Percentiles rank a stretch among this genome's conserved stretches.
Evolutionary conservation across 2,888 invertebrate genomes (phyloP).

Genomic region (Molorchus minor): DNA sequence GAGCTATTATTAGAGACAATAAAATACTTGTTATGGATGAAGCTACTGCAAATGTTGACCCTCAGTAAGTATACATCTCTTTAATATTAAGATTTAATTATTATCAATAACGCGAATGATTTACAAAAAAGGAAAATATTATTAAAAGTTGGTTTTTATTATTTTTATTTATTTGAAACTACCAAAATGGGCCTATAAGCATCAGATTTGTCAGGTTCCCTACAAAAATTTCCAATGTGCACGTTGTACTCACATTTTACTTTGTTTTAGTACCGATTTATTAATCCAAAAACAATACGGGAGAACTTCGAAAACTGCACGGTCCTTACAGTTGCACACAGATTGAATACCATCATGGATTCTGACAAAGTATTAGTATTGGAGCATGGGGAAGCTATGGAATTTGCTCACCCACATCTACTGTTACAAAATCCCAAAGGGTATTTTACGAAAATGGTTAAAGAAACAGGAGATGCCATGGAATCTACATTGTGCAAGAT

Average conservation of each 20-base stretch:
- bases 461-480: conserved; percentile 53
- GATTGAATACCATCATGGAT: too few relatives aligned
- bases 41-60: conserved; percentile 90
- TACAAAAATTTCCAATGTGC: too few relatives aligned
- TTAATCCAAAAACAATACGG: conserved; percentile 79
- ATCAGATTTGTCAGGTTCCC: too few relatives aligned
- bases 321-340: conserved; percentile 83
- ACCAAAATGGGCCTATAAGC: too few relatives aligned
- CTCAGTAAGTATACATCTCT: conserved; percentile 3
- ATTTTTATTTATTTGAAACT: conserved; percentile 11
- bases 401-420: conserved; percentile 65
- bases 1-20: conserved; percentile 82
- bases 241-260: too few relatives aligned
- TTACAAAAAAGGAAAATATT: neutral
- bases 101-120: too few relatives aligned
- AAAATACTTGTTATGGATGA: conserved; percentile 85
- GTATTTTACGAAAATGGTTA: conserved; percentile 53
- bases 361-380: conserved; percentile 75
- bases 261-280: conserved; percentile 75
- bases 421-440: conserved; percentile 52
- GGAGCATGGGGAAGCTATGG: conserved; percentile 64
- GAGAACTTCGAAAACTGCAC: conserved; percentile 78
- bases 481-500: conserved; percentile 42
- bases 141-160: neutral
- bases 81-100: too few relatives aligned